Evolutionary conservation across 2,888 invertebrate genomes (phyloP), one percentile per base, ranked within the genome.

Genomic region (Pasiphila rectangulata): DNA sequence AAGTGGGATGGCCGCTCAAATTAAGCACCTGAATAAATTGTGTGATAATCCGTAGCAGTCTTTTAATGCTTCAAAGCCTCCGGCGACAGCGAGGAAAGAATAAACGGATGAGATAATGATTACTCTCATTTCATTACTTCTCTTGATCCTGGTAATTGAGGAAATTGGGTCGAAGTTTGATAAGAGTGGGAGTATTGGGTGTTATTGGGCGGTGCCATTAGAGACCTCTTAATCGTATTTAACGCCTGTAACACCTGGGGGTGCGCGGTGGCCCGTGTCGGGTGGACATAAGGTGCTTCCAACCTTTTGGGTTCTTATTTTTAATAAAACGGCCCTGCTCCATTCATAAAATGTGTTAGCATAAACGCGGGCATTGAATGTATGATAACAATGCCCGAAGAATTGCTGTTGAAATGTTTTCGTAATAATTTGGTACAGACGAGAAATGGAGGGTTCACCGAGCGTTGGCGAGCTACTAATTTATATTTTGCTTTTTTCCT

Each of bases 11-110:
- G 83, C 75, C 79, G 77, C 83, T 83, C 82, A 85, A 87, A 87
- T 86, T 83, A 87, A 87, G 86, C 87, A 86, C 85, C 87, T 86
- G 87, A 85, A 87, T 87, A 87, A 87, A 87, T 87, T 87, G 83
- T 81, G 83, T 79, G 86, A 85, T 87, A 87, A 87, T 87, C 87
- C 86, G 66, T 65, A 78, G 79, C 75, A 80, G 83, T 85, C 80
- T 83, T 83, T 83, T 80, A 84, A 83, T 84, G 83, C 75, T 82
- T 83, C 76, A 66, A 70, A 72, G 79, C 74, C 76, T 66, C 64
- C 59, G 74, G 75, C 79, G 71, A 69, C 70, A 75, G 72, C 62
- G 69, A 66, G 57, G 67, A 76, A 76, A 77, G 81, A 83, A 81
- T 79, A 78, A 79, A 74, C 77, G 83, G 76, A 83, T 76, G 72